Conservation (phyloP, 2,113 vertebrate genomes). For the Phalacrocorax pelagicus region DNA sequence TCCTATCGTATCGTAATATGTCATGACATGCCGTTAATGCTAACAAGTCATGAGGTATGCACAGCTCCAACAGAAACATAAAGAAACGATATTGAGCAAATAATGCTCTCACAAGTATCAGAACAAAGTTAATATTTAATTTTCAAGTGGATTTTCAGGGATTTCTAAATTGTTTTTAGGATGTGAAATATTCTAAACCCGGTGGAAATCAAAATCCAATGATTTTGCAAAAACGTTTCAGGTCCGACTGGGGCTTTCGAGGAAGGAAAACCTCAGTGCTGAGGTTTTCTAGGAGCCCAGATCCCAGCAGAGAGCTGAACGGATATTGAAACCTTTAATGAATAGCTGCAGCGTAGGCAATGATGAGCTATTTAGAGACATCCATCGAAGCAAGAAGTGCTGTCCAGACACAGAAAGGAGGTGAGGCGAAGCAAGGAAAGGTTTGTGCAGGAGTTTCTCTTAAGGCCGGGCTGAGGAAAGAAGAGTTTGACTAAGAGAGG, state of each 20-base stretch:
- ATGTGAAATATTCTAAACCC: neutral
- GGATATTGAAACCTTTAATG: neutral
- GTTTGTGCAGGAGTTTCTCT: neutral
- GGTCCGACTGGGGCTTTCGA: neutral
- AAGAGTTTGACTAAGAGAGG: neutral
- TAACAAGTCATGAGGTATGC: accelerated
- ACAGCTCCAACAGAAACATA: neutral
- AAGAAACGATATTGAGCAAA: neutral
- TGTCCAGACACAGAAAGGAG: neutral
- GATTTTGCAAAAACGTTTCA: neutral
- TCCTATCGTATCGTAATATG: neutral
- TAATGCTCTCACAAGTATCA: neutral
- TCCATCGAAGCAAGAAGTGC: neutral
- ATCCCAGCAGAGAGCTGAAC: neutral
- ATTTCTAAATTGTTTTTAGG: neutral
- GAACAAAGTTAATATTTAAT: neutral
- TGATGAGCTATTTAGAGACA: neutral
- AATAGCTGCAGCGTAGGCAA: neutral
- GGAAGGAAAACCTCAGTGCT: neutral
- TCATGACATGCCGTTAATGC: neutral
- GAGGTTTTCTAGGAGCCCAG: neutral
- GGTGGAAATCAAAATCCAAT: neutral
- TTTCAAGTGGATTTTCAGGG: neutral
- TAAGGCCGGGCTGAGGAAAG: neutral
- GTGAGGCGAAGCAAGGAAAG: neutral